Evolutionary conservation across 2,113 vertebrate species (phyloP).

Genomic region (Gila orcuttii): DNA sequence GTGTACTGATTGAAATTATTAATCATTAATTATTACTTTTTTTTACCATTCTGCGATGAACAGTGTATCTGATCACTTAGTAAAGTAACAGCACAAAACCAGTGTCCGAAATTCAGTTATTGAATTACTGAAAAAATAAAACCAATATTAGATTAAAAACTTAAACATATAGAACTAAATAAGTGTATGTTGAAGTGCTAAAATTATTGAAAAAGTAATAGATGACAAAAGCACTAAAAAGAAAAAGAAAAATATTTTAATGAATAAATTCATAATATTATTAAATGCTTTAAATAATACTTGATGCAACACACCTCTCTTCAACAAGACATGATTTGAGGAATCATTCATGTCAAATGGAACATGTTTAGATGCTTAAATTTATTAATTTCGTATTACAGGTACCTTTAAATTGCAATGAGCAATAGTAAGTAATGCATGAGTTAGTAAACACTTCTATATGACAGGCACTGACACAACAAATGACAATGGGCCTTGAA

Average conservation of each 20-base stretch:
- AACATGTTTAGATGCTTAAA: too few species aligned
- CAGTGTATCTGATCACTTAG: too few species aligned
- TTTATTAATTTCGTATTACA: too few species aligned
- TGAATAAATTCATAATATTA: neutral
- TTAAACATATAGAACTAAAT: too few species aligned
- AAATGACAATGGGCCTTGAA: neutral
- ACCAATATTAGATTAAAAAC: too few species aligned
- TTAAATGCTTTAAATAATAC: neutral
- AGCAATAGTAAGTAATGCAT: neutral
- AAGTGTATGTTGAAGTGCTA: neutral
- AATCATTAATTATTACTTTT: too few species aligned
- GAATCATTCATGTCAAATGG: neutral
- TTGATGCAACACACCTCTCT: neutral
- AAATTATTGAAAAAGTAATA: too few species aligned
- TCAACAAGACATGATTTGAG: neutral
- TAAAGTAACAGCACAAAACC: too few species aligned
- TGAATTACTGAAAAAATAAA: too few species aligned
- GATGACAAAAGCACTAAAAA: neutral
- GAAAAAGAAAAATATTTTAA: neutral
- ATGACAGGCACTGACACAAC: neutral
- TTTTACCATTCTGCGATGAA: too few species aligned
- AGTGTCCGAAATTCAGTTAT: too few species aligned
- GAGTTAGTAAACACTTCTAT: neutral
- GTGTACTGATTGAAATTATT: too few species aligned
- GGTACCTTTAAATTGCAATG: neutral